These are phyloP conservation scores for Cassiopea xamachana DNA, from an alignment of 30 jellyfish, hydroid and myxozoan species.

Conservation along the genomic window DNA sequence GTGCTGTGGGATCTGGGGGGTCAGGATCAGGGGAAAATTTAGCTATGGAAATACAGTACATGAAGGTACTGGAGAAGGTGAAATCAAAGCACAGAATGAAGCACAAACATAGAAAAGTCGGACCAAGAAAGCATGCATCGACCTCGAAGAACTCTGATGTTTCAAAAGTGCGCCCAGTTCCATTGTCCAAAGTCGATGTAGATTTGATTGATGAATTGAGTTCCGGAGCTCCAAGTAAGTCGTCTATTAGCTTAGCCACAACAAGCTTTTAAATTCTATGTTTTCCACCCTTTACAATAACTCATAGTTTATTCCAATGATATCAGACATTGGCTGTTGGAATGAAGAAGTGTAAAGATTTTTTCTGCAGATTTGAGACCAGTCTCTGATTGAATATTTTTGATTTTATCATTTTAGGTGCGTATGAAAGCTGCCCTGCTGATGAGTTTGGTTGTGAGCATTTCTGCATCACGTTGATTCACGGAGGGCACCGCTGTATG, in stretches of 20 bases:
- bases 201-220: conserved; percentile 83
- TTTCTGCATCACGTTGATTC: conserved; percentile 84
- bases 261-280: neutral
- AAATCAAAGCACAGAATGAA: conserved; percentile 12
- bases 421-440: conserved; percentile 85
- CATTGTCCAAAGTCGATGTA: conserved; percentile 75
- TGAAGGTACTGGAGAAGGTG: neutral
- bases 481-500: conserved; percentile 97
- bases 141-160: conserved; percentile 46
- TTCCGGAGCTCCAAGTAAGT: conserved; percentile 77
- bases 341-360: neutral
- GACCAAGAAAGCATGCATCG: neutral
- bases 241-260: neutral
- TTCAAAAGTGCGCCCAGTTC: conserved; percentile 70
- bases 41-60: conserved; percentile 6
- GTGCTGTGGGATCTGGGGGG: conserved; percentile 71
- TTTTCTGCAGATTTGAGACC: neutral
- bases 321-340: no score
- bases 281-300: no score
- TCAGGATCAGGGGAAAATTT: conserved; percentile 39
- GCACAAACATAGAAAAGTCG: conserved; percentile 31
- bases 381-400: neutral
- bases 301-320: no score
- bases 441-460: conserved; percentile 91
- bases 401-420: conserved; percentile 49